Conservation (phyloP, 2,113 vertebrate genomes). For the Hippoglossus stenolepis region DNA sequence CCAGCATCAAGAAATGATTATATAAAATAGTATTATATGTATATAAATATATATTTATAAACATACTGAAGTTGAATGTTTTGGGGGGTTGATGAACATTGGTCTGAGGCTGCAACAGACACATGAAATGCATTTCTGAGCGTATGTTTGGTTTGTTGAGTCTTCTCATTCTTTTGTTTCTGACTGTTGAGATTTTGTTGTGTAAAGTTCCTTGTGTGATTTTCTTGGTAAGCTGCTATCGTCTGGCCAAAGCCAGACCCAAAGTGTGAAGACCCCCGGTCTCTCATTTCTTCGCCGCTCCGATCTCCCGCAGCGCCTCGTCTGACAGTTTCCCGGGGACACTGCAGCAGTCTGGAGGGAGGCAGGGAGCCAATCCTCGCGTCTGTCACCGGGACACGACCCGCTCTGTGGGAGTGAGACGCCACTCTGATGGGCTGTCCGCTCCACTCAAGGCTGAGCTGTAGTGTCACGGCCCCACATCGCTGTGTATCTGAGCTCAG, state of each 20-base stretch:
- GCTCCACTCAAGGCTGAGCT: constrained; percentile 56
- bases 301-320: neutral
- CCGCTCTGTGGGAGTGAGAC: constrained; percentile 51
- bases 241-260: constrained; percentile 43
- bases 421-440: constrained; percentile 58
- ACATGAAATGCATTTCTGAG: constrained; percentile 61
- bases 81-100: constrained; percentile 32
- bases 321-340: constrained; percentile 50
- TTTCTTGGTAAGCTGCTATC: constrained; percentile 68
- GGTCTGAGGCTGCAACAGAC: constrained; percentile 69
- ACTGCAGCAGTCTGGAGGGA: constrained; percentile 29
- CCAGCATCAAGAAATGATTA: constrained; percentile 53
- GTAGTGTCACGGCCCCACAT: constrained; percentile 41
- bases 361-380: constrained; percentile 27
- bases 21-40: constrained; percentile 62
- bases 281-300: constrained; percentile 9
- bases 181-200: constrained; percentile 26
- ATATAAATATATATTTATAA: constrained; percentile 73
- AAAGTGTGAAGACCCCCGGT: constrained; percentile 25
- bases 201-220: constrained; percentile 4
- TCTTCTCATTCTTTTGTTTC: constrained; percentile 25
- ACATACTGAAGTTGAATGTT: constrained; percentile 45
- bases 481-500: constrained; percentile 31
- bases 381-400: constrained; percentile 46
- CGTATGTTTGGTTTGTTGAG: constrained; percentile 37